Conservation (phyloP, 2,113 vertebrate species). For the Nerophis ophidion region DNA sequence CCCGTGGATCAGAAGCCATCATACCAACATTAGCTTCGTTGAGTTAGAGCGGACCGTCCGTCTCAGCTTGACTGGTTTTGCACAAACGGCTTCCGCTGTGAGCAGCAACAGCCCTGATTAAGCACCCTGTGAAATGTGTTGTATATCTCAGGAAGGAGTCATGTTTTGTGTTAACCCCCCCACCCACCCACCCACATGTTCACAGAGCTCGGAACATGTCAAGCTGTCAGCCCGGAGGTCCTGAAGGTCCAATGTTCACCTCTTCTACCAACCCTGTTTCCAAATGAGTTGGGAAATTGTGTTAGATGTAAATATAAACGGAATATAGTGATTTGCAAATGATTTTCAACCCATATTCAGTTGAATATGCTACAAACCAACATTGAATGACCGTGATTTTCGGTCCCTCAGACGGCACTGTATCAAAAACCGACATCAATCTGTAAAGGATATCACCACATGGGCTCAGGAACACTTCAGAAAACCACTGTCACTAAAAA, state of each 20-base stretch:
- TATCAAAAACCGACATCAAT: no score
- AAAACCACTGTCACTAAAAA: no score
- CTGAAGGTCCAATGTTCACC: slow-evolving; percentile 56
- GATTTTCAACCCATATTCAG: no score
- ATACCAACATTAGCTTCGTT: slow-evolving; percentile 60
- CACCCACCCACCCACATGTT: slow-evolving; percentile 6
- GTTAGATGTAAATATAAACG: no score
- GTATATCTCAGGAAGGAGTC: slow-evolving; percentile 33
- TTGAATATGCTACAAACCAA: no score
- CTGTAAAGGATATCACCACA: no score
- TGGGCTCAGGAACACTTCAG: no score
- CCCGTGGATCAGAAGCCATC: slow-evolving; percentile 31
- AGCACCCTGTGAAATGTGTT: slow-evolving; percentile 39
- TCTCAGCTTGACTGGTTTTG: slow-evolving; percentile 42
- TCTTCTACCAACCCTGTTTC: no score
- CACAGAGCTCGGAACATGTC: slow-evolving; percentile 43
- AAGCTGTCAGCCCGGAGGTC: slow-evolving; percentile 56
- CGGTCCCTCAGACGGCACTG: no score
- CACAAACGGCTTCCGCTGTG: slow-evolving; percentile 25
- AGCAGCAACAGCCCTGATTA: slow-evolving; percentile 43
- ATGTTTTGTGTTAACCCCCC: slow-evolving; percentile 15
- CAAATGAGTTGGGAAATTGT: no score
- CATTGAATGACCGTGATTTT: no score
- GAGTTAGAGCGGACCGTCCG: slow-evolving; percentile 6
- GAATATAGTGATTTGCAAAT: no score